Evolutionary conservation across 92 coral and sea anemone species (phyloP), one percentile per base, ranked within the genome.

Genomic region (Phymanthus crucifer): DNA sequence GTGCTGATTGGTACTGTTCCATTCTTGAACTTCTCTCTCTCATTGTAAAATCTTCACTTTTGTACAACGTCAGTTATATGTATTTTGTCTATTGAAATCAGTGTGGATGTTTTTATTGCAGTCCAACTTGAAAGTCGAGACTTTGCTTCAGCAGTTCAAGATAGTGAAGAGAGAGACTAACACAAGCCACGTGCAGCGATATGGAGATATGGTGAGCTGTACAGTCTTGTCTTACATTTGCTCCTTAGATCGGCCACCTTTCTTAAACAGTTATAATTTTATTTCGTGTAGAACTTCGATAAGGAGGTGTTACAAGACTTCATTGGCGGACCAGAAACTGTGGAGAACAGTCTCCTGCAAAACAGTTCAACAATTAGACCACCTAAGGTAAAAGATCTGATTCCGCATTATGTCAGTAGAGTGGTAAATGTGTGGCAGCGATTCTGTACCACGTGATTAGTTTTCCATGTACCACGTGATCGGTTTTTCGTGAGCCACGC

Each of bases 101-200:
- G 14, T 78, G 31, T 66, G 6, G 35, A 18, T 46, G 40, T 5
- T 54, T 43, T 48, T 4, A 35, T 66, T 84, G 3, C 43, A 96
- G 99, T 86, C 93, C 43, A 83, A 93, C 66, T 80, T 96, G 11
- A 81, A 78, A 12, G 57, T 71, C 27, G 99, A 96, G 73, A 78
- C 99, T 36, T 93, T 96, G 58, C 79, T 89, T 65, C 47, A 83
- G 75, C 99, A 96, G 68, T 96, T 73, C 71, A 0, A 54, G 2
- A 75, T 82, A n/a, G 96, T 96, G 9, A 93, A 87, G 70, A 78
- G 38, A 72, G 91, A 85, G 75, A 96, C 99, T 33, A 96, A 77
- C 64, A 84, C 91, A 29, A 96, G 99, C 68, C 98, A 96, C 71
- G 99, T 96, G 18, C 83, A 83, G 91, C 78, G 91, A 76, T 96